Evolutionary conservation across 2,888 invertebrate species (phyloP), one percentile per base, ranked within the genome.

Genomic region (Leptopilina drosophilae): DNA sequence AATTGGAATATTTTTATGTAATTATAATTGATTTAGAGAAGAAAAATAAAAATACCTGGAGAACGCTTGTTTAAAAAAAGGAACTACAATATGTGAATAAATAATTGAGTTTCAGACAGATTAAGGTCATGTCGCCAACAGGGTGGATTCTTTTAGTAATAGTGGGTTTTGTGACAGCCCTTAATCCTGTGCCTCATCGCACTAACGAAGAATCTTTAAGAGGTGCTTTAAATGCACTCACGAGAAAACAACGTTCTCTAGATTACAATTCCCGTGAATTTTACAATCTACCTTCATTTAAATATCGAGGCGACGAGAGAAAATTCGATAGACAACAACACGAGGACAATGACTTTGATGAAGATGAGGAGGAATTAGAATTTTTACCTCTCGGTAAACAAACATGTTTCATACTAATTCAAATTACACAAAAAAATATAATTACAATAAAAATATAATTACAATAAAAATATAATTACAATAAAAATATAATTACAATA

Each of bases 161-260:
- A n/a, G 40, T 85, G 80, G 85, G 85, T 64, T 67, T 84, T 66
- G 83, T 83, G 40, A 65, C 84, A 46, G 86, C 87, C 15, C 53
- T 87, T 49, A 82, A 81, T 12, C 86, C 84, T 6, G 79, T 79
- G 20, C 84, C 87, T 0, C 88, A 84, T 53, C 86, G 85, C 65
- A 81, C 83, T 75, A 85, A 80, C 80, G 92, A 91, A 77, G 93
- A 93, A 80, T 92, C 93, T 1, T 83, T 93, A 59, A 89, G 89
- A 77, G 92, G 92, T 81, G 93, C 93, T 5, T 85, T 93, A 80
- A 92, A 92, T 76, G 93, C 92, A 2, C 91, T 93, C 49, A 90
- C 91, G 62, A 90, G 92, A 79, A 93, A 93, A 62, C 93, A 93
- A 84, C 89, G 92, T 79, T 90, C 90, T 0, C 80, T 91, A 66